phyloP scores from a whole-genome alignment of 2,888 invertebrate species.

The Hemaris fuciformis region DNA sequence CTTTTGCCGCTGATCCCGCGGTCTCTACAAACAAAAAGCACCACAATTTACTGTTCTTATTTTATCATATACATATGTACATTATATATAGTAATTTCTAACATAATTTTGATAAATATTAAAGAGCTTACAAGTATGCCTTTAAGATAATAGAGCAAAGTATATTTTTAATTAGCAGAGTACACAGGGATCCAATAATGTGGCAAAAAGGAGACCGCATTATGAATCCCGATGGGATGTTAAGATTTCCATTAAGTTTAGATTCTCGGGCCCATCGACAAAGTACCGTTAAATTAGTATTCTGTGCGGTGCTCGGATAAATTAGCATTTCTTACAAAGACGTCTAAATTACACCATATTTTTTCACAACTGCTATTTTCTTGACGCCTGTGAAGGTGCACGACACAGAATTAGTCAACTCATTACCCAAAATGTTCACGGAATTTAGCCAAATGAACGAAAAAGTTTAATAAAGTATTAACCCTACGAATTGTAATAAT shows the following conservation, averaged over 20 bases:
- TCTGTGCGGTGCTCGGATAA: background rate
- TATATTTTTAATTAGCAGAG: background rate
- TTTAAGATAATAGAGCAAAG: too few species aligned
- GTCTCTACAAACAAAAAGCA: too few species aligned
- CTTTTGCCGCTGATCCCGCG: too few species aligned
- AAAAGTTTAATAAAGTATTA: too few species aligned
- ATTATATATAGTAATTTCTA: too few species aligned
- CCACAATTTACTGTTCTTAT: too few species aligned
- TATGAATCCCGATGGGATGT: background rate
- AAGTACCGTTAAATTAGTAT: conserved; percentile 4
- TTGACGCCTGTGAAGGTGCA: background rate
- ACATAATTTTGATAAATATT: too few species aligned
- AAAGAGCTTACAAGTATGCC: too few species aligned
- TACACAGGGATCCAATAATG: background rate
- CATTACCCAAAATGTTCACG: background rate
- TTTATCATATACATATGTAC: too few species aligned
- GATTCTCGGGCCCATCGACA: background rate
- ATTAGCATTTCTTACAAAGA: conserved; percentile 11
- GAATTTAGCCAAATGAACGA: too few species aligned
- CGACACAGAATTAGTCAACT: background rate
- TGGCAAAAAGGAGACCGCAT: background rate
- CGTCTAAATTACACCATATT: conserved; percentile 11
- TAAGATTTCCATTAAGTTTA: conserved; percentile 8
- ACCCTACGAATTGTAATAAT: too few species aligned
- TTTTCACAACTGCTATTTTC: conserved; percentile 1